These are phyloP conservation scores for Darwinula stevensoni DNA, from an alignment of 2,888 invertebrate genomes.

Conservation along the genomic window DNA sequence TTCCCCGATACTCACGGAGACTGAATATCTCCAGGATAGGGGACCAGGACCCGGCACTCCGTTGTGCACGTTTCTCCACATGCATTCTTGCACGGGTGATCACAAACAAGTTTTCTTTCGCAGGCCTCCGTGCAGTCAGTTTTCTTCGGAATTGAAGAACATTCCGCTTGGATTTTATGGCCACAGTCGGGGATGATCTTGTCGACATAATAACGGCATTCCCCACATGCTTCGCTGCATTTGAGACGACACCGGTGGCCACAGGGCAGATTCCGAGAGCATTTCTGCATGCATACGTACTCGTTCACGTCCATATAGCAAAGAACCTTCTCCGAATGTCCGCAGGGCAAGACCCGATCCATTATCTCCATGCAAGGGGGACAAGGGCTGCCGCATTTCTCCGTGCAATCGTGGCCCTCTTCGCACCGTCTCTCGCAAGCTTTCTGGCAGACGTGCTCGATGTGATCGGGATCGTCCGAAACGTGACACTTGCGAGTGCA, in stretches of 20 bases:
- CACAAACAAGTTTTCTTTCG: slow-evolving; percentile 10
- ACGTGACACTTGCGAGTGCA: slow-evolving; percentile 30
- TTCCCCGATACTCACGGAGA: no score
- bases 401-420: slow-evolving; percentile 7
- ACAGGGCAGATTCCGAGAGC: slow-evolving; percentile 18
- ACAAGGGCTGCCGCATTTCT: slow-evolving; percentile 4
- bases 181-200: slow-evolving; percentile 20
- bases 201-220: slow-evolving; percentile 18
- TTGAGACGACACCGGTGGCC: slow-evolving; percentile 22
- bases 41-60: slow-evolving; percentile 3
- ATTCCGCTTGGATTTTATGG: slow-evolving; percentile 19
- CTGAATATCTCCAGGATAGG: no score
- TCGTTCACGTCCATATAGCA: slow-evolving; percentile 8
- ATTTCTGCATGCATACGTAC: background rate
- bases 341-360: slow-evolving; percentile 9
- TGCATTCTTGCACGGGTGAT: slow-evolving; percentile 5
- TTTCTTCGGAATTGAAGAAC: slow-evolving; percentile 13
- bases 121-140: slow-evolving; percentile 1
- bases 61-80: slow-evolving; percentile 6
- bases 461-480: slow-evolving; percentile 23
- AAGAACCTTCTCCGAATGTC: slow-evolving; percentile 10
- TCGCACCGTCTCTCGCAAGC: slow-evolving; percentile 16
- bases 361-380: background rate
- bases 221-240: slow-evolving; percentile 21
- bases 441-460: slow-evolving; percentile 18